Evolutionary conservation across 2,888 invertebrate species (phyloP), one percentile per base, ranked within the genome.

Genomic region (Beris morrisii): DNA sequence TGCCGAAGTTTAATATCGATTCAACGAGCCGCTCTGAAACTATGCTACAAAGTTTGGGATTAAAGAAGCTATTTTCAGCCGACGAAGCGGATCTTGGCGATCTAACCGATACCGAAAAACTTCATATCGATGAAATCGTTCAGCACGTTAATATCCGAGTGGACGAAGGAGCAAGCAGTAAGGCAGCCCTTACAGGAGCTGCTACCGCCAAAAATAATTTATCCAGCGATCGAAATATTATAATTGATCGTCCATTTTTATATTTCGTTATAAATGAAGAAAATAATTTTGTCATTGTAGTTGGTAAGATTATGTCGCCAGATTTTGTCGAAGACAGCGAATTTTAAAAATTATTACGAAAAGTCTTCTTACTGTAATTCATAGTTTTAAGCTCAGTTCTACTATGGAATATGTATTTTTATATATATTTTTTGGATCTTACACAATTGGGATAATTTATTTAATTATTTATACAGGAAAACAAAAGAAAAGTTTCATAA

Each of bases 121-220:
- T 88, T n/a, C 87, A 86, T 73, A 84, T 88, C 0, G 86, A 87
- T 69, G 88, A 87, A 74, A 76, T 88, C 69, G 87, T 87, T 3
- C 88, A 88, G 73, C 85, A 87, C 67, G 87, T 88, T 0, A 84
- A 85, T 1, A 83, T 88, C 0, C 82, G 86, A 7, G 85, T 88
- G 0, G 87, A 88, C 73, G 85, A 86, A 68, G 81, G 83, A 0
- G 83, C 83, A 28, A 79, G 82, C 7, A 77, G 81, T 1, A 81
- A 82, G 43, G 79, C 82, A 38, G 77, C 83, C 67, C 69, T 88
- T 2, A 77, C 84, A 55, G 78, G 77, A 38, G 52, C 71, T 2
- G 69, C 70, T 67, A 66, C 54, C 13, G 71, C 73, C 12, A 72
- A 55, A 28, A 48, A 13, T n/a, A 48, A 13, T n/a, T 84, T 84